phyloP scores from a whole-genome alignment of 30 jellyfish, hydroid and myxozoan species.

The Haliclystus octoradiatus region DNA sequence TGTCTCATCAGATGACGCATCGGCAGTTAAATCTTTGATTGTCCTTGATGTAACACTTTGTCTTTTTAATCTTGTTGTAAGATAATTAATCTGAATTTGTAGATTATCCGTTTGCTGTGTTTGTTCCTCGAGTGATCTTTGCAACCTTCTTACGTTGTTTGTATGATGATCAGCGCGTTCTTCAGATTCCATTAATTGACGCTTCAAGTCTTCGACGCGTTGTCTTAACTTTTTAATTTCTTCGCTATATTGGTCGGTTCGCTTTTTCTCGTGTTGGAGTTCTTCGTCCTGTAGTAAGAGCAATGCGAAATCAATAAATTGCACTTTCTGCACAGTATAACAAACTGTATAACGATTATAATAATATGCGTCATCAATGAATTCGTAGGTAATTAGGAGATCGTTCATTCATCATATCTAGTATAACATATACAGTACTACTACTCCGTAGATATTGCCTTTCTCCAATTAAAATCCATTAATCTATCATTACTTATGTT shows the following conservation, averaged over 20 bases:
- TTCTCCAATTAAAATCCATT: too few species aligned
- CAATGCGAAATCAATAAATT: too few species aligned
- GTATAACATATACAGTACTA: too few species aligned
- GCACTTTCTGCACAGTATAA: too few species aligned
- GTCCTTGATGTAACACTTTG: conserved; percentile 26
- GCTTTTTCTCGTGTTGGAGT: conserved; percentile 60
- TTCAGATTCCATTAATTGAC: conserved; percentile 39
- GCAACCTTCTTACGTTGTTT: conserved; percentile 53
- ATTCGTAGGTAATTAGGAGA: too few species aligned
- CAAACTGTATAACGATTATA: too few species aligned
- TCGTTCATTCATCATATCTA: too few species aligned
- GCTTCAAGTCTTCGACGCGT: conserved; percentile 61
- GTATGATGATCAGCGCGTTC: conserved; percentile 56
- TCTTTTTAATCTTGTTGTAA: conserved; percentile 43
- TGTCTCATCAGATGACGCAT: conserved; percentile 35
- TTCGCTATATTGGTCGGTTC: conserved; percentile 63
- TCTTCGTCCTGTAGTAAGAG: conserved; percentile 50
- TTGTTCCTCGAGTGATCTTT: conserved; percentile 60
- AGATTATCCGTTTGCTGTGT: conserved; percentile 41
- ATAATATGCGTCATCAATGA: too few species aligned
- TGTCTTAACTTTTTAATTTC: conserved; percentile 60
- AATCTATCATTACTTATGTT: too few species aligned
- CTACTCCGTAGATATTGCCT: too few species aligned
- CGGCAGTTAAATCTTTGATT: conserved; percentile 14
- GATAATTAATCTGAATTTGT: conserved; percentile 43